Evolutionary conservation across 2,888 invertebrate species (phyloP).

Genomic region (Drosophila mettleri): DNA sequence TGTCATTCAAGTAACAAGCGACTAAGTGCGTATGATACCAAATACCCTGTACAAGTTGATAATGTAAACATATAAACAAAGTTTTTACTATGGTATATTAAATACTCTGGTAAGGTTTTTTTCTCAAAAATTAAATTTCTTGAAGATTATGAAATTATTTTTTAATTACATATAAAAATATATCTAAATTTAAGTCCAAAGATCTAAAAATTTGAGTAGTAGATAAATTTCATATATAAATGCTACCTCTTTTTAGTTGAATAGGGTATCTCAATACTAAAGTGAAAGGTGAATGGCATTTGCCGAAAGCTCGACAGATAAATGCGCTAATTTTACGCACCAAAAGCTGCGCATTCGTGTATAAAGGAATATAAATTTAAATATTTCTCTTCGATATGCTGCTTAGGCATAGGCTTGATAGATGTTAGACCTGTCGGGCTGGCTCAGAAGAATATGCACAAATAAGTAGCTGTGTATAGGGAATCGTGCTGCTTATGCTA

Average conservation of each 20-base stretch:
- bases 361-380: conserved; percentile 60
- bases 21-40: neutral
- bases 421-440: neutral
- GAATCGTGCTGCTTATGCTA: conserved; percentile 59
- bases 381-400: conserved; percentile 31
- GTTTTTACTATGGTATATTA: too few species aligned
- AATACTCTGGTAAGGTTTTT: too few species aligned
- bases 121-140: too few species aligned
- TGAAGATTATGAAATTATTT: too few species aligned
- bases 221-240: too few species aligned
- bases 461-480: conserved; percentile 1
- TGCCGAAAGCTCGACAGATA: conserved; percentile 36
- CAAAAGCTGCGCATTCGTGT: conserved; percentile 69
- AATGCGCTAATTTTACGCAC: conserved; percentile 73
- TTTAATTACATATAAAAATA: too few species aligned
- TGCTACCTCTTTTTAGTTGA: too few species aligned
- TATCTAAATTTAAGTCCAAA: too few species aligned
- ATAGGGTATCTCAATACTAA: neutral
- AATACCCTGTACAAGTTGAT: neutral
- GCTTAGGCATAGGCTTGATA: neutral
- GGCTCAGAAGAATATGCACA: neutral
- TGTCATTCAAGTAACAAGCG: conserved; percentile 13
- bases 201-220: too few species aligned
- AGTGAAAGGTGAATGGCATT: conserved; percentile 10
- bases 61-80: too few species aligned